Percentiles rank a stretch among this genome's conserved stretches.
Evolutionary conservation across 2,888 invertebrate genomes (phyloP).

Genomic region (Athalia rosae): DNA sequence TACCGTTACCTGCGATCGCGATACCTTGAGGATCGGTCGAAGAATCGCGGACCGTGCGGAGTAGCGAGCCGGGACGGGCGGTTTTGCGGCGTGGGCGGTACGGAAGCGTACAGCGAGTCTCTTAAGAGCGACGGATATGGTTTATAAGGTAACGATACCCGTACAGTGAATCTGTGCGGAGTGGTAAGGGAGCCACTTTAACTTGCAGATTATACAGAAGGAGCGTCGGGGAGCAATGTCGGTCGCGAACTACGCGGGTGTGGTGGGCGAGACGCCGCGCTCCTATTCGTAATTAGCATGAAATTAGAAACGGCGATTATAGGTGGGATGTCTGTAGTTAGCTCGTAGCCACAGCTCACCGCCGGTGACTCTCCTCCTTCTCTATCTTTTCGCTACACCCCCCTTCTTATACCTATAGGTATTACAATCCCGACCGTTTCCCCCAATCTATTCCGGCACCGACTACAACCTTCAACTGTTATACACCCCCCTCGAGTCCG

Average conservation of each 20-base stretch:
- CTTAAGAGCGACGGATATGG: background rate
- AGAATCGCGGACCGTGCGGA: too few relatives aligned
- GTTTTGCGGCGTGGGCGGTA: too few relatives aligned
- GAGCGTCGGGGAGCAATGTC: too few relatives aligned
- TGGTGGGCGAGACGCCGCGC: background rate
- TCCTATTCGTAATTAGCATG: conserved; percentile 38
- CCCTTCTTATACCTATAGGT: background rate
- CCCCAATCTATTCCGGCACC: conserved; percentile 7
- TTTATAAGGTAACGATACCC: background rate
- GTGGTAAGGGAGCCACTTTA: conserved; percentile 19
- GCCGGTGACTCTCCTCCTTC: background rate
- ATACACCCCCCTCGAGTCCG: background rate
- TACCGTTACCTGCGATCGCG: conserved; percentile 15
- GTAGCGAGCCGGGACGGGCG: too few relatives aligned
- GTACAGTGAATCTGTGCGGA: background rate
- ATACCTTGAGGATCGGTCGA: background rate
- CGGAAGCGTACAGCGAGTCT: background rate
- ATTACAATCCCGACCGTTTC: conserved; percentile 24
- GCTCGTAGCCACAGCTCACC: conserved; percentile 1
- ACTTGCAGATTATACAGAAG: conserved; percentile 36
- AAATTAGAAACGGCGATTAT: conserved; percentile 42
- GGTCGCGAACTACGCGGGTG: too few relatives aligned
- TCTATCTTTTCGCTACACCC: background rate
- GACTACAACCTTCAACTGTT: too few relatives aligned
- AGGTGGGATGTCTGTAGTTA: conserved; percentile 34